phyloP scores from a whole-genome alignment of 2,888 invertebrate species.

The Machimus rusticus region DNA sequence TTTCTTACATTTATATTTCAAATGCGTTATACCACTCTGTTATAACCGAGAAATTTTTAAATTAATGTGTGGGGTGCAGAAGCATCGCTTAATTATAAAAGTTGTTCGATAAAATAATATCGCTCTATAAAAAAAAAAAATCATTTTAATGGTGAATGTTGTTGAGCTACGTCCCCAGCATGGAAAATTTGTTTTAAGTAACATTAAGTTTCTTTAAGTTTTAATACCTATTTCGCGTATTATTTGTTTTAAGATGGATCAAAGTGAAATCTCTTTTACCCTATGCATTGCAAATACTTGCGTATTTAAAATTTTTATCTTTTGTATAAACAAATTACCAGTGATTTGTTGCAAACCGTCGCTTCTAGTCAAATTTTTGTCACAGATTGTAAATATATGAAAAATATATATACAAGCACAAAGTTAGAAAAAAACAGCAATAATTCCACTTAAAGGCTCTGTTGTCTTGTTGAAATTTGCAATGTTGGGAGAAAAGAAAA shows the following conservation, averaged over 20 bases:
- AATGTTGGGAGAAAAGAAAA: background rate
- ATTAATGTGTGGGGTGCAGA: background rate
- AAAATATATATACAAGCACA: background rate
- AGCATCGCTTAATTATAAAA: background rate
- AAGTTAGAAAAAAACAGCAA: background rate
- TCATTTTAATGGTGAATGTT: background rate
- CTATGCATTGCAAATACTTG: background rate
- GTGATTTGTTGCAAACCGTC: background rate
- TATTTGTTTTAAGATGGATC: background rate
- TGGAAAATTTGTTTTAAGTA: background rate
- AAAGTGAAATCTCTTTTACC: background rate
- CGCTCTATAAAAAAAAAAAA: background rate
- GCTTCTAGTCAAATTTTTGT: background rate
- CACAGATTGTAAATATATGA: background rate
- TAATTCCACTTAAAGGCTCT: background rate
- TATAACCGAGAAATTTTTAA: background rate
- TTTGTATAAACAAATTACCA: background rate
- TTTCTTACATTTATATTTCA: background rate
- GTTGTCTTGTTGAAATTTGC: background rate
- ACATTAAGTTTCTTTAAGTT: background rate
- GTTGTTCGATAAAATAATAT: background rate
- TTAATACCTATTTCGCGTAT: background rate
- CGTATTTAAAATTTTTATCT: background rate
- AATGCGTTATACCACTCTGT: background rate
- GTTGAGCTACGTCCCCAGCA: background rate